A percentile compares a stretch with the other conserved stretches of the same genome.
Conservation (phyloP, 1,140 invertebrate genomes). For the Penaeus vannamei region DNA sequence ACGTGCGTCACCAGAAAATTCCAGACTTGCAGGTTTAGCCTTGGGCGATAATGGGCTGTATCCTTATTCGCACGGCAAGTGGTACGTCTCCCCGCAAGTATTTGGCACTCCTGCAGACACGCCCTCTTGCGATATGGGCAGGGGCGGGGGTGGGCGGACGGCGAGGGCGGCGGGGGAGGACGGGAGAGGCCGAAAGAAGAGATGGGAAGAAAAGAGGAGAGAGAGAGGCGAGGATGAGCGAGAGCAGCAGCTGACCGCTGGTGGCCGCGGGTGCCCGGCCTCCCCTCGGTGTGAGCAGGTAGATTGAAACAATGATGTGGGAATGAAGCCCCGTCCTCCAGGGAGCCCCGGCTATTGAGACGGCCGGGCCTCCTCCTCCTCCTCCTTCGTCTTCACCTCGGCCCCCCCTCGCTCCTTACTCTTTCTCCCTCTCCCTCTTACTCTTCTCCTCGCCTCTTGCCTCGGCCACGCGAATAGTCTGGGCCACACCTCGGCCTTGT, state of each 20-base stretch:
- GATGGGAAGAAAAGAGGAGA: neutral
- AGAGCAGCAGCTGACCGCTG: neutral
- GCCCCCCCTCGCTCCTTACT: neutral
- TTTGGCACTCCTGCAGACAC: no score
- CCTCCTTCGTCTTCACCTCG: no score
- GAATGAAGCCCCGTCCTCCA: constrained; percentile 30
- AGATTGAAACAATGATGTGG: constrained; percentile 60
- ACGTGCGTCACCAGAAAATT: no score
- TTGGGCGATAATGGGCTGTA: no score
- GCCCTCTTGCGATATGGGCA: neutral
- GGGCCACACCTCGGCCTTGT: neutral
- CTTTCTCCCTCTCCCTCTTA: neutral
- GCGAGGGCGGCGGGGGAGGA: neutral
- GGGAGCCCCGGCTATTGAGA: constrained; percentile 40
- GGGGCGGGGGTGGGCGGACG: neutral
- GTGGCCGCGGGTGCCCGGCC: no score
- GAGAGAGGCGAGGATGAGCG: neutral
- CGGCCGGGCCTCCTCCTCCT: neutral
- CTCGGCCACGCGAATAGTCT: neutral
- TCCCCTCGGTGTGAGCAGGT: constrained; percentile 40
- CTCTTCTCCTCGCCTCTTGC: neutral
- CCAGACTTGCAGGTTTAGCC: no score
- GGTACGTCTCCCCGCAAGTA: no score
- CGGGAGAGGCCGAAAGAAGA: neutral
- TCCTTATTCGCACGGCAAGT: no score